phyloP scores from a whole-genome alignment of 2,797 vertebrate genomes.

The Botia kubotai region DNA sequence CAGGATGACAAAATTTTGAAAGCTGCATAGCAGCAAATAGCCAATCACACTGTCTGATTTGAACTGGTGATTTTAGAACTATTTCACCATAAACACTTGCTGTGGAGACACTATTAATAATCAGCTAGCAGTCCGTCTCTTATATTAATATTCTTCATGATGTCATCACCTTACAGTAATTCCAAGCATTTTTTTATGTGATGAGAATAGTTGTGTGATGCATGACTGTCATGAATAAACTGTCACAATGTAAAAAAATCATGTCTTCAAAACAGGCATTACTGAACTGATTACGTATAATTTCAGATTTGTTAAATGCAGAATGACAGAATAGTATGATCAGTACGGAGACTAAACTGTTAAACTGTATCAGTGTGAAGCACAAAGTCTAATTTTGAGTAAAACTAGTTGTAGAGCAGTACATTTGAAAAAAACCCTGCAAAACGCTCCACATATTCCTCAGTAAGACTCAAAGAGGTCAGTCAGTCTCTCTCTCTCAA shows the following conservation, averaged over 20 bases:
- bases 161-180: too few species aligned
- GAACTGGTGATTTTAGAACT: too few species aligned
- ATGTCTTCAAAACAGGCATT: too few species aligned
- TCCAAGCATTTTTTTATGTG: too few species aligned
- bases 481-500: background rate
- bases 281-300: too few species aligned
- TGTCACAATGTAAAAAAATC: too few species aligned
- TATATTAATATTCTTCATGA: background rate
- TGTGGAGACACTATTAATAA: background rate
- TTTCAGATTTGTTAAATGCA: background rate
- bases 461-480: conserved; percentile 42
- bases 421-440: conserved; percentile 26
- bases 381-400: background rate
- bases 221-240: too few species aligned
- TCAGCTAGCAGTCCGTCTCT: too few species aligned
- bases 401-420: background rate
- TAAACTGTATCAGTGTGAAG: background rate
- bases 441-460: conserved; percentile 16
- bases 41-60: background rate
- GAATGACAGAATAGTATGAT: background rate
- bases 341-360: background rate
- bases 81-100: background rate
- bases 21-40: background rate
- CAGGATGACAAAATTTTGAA: background rate
- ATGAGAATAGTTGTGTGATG: too few species aligned